These are phyloP conservation scores for Dendrolimus kikuchii DNA, from an alignment of 1,140 invertebrate species.

Conservation along the genomic window DNA sequence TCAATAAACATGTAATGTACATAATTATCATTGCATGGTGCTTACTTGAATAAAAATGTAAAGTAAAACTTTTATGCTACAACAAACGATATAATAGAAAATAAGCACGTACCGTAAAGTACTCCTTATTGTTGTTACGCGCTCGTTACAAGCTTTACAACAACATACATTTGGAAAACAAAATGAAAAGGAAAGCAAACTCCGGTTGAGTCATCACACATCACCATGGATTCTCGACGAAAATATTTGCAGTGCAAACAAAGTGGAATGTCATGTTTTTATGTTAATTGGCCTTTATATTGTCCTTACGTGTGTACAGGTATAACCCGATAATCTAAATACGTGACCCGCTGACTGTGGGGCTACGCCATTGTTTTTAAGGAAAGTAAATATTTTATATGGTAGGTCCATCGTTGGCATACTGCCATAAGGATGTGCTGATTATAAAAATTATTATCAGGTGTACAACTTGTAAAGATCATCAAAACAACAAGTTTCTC, in stretches of 20 bases:
- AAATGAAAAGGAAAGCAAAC: constrained; percentile 26
- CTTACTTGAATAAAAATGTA: too few species aligned
- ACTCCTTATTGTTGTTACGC: too few species aligned
- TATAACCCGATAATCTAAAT: constrained; percentile 30
- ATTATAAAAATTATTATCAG: not conserved
- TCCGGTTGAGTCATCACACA: constrained; percentile 10
- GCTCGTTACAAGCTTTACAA: too few species aligned
- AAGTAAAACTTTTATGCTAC: too few species aligned
- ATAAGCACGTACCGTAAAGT: too few species aligned
- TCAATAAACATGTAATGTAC: too few species aligned
- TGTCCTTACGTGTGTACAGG: constrained; percentile 24
- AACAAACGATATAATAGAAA: too few species aligned
- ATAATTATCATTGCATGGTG: too few species aligned
- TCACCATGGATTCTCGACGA: constrained; percentile 5
- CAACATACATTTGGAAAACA: constrained; percentile 13
- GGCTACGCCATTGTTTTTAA: constrained; percentile 18
- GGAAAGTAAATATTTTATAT: constrained; percentile 30
- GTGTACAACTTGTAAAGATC: too few species aligned
- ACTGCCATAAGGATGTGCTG: constrained; percentile 13
- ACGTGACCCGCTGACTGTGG: constrained; percentile 20
- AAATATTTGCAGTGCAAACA: constrained; percentile 21
- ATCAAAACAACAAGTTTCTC: too few species aligned
- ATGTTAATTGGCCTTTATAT: constrained; percentile 32
- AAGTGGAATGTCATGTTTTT: constrained; percentile 23
- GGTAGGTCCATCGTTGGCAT: constrained; percentile 15